Conservation (phyloP, 2,888 invertebrate species). For the Phengaris arion region DNA sequence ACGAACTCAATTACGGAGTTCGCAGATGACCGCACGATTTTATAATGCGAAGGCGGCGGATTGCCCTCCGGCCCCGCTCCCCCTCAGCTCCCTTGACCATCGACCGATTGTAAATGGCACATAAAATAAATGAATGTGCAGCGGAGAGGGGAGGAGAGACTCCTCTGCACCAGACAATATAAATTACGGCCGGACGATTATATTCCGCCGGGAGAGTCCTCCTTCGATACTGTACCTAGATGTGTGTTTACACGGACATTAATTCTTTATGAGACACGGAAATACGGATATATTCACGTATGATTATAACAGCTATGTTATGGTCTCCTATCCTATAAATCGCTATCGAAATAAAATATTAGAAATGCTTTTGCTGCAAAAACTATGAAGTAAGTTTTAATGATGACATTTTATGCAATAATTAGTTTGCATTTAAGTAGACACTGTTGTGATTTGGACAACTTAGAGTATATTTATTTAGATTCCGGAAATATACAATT, state of each 20-base stretch:
- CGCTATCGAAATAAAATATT: not conserved
- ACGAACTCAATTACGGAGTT: slow-evolving; percentile 76
- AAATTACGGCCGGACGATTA: slow-evolving; percentile 81
- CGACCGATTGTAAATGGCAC: slow-evolving; percentile 82
- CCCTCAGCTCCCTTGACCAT: slow-evolving; percentile 77
- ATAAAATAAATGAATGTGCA: slow-evolving; percentile 82
- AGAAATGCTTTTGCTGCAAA: too few relatives aligned
- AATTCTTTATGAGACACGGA: slow-evolving; percentile 15
- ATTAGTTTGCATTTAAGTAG: too few relatives aligned
- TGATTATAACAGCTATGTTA: not conserved
- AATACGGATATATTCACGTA: not conserved
- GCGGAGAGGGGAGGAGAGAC: slow-evolving; percentile 59
- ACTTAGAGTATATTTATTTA: too few relatives aligned
- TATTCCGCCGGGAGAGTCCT: slow-evolving; percentile 78
- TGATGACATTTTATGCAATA: too few relatives aligned
- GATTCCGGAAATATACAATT: too few relatives aligned
- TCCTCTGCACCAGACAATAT: slow-evolving; percentile 81
- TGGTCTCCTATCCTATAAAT: not conserved
- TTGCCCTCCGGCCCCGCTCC: slow-evolving; percentile 52
- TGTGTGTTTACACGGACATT: slow-evolving; percentile 40
- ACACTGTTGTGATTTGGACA: too few relatives aligned
- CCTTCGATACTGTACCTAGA: slow-evolving; percentile 69
- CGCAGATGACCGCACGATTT: slow-evolving; percentile 80
- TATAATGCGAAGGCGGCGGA: slow-evolving; percentile 77
- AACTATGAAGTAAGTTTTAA: too few relatives aligned